These are phyloP conservation scores for Trachythela sp. DNA, from an alignment of 64 coral and sea anemone species.

Conservation along the genomic window DNA sequence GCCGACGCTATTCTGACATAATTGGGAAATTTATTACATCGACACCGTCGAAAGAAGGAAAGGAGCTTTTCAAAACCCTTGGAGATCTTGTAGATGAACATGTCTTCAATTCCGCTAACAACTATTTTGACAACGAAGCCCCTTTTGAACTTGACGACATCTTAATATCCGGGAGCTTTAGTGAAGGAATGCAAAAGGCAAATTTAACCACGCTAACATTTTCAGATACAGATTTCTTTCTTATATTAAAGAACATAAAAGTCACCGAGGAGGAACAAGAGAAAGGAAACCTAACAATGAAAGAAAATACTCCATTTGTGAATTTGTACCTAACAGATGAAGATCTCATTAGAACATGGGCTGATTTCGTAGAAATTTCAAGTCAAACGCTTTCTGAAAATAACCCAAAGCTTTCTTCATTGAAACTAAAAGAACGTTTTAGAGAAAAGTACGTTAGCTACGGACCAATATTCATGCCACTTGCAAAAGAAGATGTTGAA, in stretches of 20 bases:
- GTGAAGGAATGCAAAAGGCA: neutral
- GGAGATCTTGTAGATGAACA: neutral
- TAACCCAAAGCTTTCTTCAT: neutral
- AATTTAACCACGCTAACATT: too few species aligned
- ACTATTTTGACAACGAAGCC: neutral
- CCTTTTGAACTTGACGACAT: neutral
- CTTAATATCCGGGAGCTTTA: neutral
- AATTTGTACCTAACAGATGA: neutral
- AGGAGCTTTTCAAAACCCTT: neutral
- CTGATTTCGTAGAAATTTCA: neutral
- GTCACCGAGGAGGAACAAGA: neutral
- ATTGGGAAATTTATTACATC: neutral
- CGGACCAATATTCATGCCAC: neutral
- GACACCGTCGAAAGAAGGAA: neutral
- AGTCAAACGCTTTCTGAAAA: neutral
- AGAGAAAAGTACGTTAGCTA: neutral
- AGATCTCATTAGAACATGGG: neutral
- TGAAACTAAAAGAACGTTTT: conserved; percentile 17
- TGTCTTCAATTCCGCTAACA: neutral
- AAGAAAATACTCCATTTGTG: neutral
- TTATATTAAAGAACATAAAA: neutral
- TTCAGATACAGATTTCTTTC: neutral
- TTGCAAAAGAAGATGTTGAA: neutral
- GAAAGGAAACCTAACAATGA: neutral
- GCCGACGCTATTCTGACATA: neutral